phyloP scores from a whole-genome alignment of 1,140 invertebrate genomes.

The Belonocnema kinseyi region DNA sequence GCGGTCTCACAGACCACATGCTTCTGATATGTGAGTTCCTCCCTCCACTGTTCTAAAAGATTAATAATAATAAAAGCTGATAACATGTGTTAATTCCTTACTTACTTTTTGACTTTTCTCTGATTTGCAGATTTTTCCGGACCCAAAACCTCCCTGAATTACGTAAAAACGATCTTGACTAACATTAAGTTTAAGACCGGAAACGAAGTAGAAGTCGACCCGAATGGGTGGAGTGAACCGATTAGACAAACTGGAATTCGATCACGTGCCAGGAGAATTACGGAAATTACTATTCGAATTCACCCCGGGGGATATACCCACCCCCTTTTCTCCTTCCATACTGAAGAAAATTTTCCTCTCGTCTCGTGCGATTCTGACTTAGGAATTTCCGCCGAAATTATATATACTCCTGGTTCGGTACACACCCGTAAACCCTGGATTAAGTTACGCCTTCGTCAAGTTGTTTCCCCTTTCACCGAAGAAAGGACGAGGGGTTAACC shows the following conservation, averaged over 20 bases:
- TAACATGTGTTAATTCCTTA: no score
- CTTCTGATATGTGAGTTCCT: no score
- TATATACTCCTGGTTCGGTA: neutral
- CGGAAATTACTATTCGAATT: constrained; percentile 25
- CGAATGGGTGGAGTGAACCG: constrained; percentile 19
- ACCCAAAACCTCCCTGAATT: neutral
- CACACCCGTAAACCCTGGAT: neutral
- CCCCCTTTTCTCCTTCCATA: neutral
- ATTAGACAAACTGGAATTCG: constrained; percentile 25
- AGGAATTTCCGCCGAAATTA: constrained; percentile 17
- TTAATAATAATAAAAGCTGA: no score
- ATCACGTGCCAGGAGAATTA: constrained; percentile 28
- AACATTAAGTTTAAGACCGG: constrained; percentile 19
- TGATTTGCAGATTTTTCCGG: no score
- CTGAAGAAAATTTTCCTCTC: constrained; percentile 14
- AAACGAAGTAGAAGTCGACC: constrained; percentile 25
- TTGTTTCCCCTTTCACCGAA: neutral
- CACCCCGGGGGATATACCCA: constrained; percentile 10
- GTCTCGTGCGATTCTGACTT: neutral
- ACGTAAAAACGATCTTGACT: constrained; percentile 21
- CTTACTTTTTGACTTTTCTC: no score
- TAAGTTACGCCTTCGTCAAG: neutral
- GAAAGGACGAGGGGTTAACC: no score
- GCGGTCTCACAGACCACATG: no score
- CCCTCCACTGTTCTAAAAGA: no score